A percentile compares a stretch with the other conserved stretches of the same genome.
These are phyloP conservation scores for Stegophylla sp. DNA, from an alignment of 2,888 invertebrate species.

Conservation along the genomic window DNA sequence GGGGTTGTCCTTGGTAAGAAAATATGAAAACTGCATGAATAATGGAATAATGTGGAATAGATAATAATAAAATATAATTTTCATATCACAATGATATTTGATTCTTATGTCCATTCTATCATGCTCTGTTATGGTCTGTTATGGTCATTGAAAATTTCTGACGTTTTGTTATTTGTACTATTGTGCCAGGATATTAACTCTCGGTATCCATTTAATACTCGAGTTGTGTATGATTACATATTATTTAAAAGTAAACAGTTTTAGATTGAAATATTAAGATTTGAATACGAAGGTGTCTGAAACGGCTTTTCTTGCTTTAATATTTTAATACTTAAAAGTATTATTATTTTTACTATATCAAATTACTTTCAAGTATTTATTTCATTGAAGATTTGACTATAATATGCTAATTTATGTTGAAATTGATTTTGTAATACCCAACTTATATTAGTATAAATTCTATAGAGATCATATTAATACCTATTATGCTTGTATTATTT, in stretches of 20 bases:
- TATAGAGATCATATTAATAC: no score
- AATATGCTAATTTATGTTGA: no score
- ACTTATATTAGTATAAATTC: no score
- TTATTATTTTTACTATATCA: no score
- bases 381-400: no score
- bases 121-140: conserved; percentile 31
- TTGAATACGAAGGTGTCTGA: no score
- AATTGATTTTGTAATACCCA: no score
- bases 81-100: conserved; percentile 39
- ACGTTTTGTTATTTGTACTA: background rate
- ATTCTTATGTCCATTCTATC: conserved; percentile 32
- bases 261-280: no score
- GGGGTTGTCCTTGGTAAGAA: conserved; percentile 24
- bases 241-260: background rate
- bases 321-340: no score
- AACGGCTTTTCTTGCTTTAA: no score
- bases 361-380: no score
- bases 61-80: conserved; percentile 32
- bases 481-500: no score
- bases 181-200: background rate
- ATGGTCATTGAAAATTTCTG: conserved; percentile 18
- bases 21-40: conserved; percentile 27
- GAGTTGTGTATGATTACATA: background rate
- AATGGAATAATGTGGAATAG: conserved; percentile 15
- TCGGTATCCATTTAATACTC: background rate